A percentile compares a stretch with the other conserved stretches of the same genome.
These are phyloP conservation scores for Anguilla pacifica DNA, from an alignment of 2,797 vertebrate genomes.

Conservation along the genomic window DNA sequence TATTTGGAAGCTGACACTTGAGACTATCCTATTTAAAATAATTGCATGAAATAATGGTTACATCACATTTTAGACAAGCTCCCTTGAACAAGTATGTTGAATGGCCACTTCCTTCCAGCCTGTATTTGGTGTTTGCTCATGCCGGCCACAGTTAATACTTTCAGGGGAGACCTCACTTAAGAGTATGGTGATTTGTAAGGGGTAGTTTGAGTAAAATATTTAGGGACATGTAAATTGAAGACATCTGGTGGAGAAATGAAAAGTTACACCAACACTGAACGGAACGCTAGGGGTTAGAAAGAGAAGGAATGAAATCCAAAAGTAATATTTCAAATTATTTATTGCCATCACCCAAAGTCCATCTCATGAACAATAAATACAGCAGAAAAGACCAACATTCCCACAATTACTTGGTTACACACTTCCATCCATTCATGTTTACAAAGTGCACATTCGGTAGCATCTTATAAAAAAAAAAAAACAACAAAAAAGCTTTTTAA, in stretches of 20 bases:
- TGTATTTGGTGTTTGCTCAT: too few relatives aligned
- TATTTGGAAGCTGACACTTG: not conserved
- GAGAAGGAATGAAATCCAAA: not conserved
- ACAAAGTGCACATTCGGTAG: not conserved
- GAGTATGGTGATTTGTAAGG: not conserved
- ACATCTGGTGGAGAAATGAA: not conserved
- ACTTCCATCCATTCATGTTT: not conserved
- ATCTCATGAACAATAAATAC: not conserved
- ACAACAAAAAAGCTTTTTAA: too few relatives aligned
- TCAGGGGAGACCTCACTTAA: too few relatives aligned
- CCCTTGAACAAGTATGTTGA: not conserved
- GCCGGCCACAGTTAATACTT: too few relatives aligned
- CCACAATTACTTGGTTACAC: too few relatives aligned
- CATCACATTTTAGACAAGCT: not conserved
- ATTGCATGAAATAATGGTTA: not conserved
- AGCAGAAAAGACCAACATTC: not conserved
- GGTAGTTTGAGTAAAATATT: not conserved
- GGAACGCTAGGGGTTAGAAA: not conserved
- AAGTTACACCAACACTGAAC: not conserved
- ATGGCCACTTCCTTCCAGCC: too few relatives aligned
- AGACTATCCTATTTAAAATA: not conserved
- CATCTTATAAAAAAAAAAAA: not conserved
- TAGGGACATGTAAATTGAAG: not conserved
- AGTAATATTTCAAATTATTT: not conserved
- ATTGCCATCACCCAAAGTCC: not conserved